Base-by-base conservation (phyloP, 2,888 invertebrate genomes). In the Halocaridina rubra region DNA sequence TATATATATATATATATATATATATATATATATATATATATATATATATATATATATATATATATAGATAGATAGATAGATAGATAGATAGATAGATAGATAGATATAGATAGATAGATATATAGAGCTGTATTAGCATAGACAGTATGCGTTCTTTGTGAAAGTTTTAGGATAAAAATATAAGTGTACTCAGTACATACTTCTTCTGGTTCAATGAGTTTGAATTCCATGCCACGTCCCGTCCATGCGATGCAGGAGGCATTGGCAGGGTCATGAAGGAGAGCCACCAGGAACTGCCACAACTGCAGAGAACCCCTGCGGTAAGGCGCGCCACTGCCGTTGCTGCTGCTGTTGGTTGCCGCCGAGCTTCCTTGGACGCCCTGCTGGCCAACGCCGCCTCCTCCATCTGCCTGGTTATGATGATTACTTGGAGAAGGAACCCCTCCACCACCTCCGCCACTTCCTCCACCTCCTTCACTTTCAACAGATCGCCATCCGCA, bases 201-300 rank as follows among this genome's bases (percentile, higher is more conserved):
- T 93, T 98, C 98, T 92, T 98, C 98, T 0, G 98, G 98, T 91
- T 98, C 98, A 86, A 97, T 96, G 53, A 98, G 93, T 91, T 98
- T 98, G 91, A 98, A 98, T 91, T 98, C 98, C 92, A 98, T 94
- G 1, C 98, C 98, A 13, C 97, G 92, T 0, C 98, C 98, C 0
- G 98, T 98, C 98, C 98, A 98, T 1, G 97, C 96, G 86, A 98
- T 87, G 72, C 86, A 85, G 27, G 86, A 86, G 7, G 82, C 76
- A 64, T 88, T 87, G 74, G 81, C 76, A 1, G 88, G 88, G 76
- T 92, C 92, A 88, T 92, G 92, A 53, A 92, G 89, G 4, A 96
- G 92, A 0, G 96, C 94, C 3, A 98, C 97, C 71, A 98, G 93
- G 92, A 98, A 98, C 92, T 98, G 98, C 98, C 98, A 98, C 79